Evolutionary conservation across 2,888 invertebrate species (phyloP).

Genomic region (Lepidocyrtoides sp.): DNA sequence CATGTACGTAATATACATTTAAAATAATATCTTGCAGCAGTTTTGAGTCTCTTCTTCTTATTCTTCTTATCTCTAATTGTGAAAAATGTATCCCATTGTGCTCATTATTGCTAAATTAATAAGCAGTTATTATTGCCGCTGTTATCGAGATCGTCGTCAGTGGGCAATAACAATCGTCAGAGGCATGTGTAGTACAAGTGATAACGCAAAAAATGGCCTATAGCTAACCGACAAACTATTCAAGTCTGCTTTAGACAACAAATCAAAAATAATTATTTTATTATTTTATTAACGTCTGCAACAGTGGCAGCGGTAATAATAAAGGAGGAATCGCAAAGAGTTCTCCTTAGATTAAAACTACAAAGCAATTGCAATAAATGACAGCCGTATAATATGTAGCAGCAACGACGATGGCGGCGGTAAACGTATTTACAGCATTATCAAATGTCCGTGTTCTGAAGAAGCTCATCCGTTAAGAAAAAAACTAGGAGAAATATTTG

Average conservation of each 20-base stretch:
- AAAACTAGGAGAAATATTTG: constrained; percentile 21
- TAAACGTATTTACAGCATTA: background rate
- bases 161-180: constrained; percentile 15
- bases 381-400: background rate
- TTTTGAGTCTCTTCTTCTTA: background rate
- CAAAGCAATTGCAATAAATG: background rate
- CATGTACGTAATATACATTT: background rate
- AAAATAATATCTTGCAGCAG: no score
- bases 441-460: background rate
- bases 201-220: constrained; percentile 9
- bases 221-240: background rate
- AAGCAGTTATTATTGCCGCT: constrained; percentile 21
- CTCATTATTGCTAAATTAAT: constrained; percentile 51
- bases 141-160: constrained; percentile 11
- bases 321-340: background rate
- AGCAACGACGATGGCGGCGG: background rate
- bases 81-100: constrained; percentile 36
- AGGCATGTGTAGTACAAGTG: constrained; percentile 7
- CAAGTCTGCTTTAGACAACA: constrained; percentile 6
- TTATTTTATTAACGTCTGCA: background rate
- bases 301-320: background rate
- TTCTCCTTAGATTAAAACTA: constrained; percentile 1
- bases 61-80: background rate
- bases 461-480: constrained; percentile 37
- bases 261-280: background rate